Evolutionary conservation across 2,113 vertebrate genomes (phyloP).

Genomic region (Rhombomys opimus): DNA sequence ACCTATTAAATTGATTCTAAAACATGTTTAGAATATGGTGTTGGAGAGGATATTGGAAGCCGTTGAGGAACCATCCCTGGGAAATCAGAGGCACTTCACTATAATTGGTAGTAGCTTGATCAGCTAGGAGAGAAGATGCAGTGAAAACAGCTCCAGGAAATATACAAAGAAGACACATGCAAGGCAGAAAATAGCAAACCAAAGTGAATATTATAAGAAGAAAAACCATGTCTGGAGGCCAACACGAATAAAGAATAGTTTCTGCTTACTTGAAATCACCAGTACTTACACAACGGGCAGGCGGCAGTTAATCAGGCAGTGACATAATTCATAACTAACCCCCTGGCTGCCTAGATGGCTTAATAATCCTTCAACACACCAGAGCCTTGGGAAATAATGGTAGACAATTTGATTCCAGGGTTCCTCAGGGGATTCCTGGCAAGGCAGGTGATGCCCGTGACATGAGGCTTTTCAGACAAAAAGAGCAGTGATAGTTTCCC

Average conservation of each 20-base stretch:
- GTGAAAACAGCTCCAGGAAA: not conserved
- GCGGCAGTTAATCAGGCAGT: not conserved
- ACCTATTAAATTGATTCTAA: not conserved
- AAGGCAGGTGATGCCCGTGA: not conserved
- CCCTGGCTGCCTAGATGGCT: not conserved
- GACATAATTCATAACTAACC: not conserved
- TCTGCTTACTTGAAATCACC: slow-evolving; percentile 28
- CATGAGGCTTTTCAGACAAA: not conserved
- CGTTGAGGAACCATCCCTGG: not conserved
- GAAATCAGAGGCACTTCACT: not conserved
- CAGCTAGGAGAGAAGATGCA: not conserved
- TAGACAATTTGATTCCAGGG: not conserved
- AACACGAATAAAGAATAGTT: not conserved
- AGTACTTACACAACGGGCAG: not conserved
- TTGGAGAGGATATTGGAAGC: not conserved
- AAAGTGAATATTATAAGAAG: not conserved
- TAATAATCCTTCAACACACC: not conserved
- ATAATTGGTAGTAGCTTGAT: not conserved
- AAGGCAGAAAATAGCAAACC: not conserved
- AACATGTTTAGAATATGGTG: not conserved
- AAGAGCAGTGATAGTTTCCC: not conserved
- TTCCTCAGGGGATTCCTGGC: not conserved
- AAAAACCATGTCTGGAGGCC: not conserved
- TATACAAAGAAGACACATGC: not conserved
- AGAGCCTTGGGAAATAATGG: not conserved